Evolutionary conservation across 2,113 vertebrate genomes (phyloP), one percentile per base, ranked within the genome.

Genomic region (Chaetodon trifascialis): DNA sequence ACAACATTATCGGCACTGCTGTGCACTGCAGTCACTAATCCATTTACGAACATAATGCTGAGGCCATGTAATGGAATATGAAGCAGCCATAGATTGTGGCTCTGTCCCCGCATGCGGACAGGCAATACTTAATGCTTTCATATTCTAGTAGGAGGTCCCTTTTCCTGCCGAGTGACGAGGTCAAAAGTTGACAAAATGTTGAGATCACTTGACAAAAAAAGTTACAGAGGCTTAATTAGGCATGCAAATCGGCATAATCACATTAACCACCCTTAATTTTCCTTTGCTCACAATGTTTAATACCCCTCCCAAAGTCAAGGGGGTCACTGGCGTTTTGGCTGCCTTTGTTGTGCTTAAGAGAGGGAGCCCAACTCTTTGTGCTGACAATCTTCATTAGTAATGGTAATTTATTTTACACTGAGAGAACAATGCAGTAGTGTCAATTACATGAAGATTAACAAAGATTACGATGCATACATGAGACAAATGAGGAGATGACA

Each of bases 231-330:
- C 76, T 88, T 92, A 94, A 94, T 92, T 92, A 89, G 69, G 62
- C 80, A 60, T 91, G 80, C 15, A 87, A 92, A 93, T 94, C 47
- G 51, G 62, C 79, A 73, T 94, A 93, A 95, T 94, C 91, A 91
- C 81, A 94, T 94, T 93, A 95, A 85, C 79, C 77, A 79, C 70
- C 82, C 88, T 91, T 88, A 80, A 93, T 91, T 92, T 90, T 79
- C 79, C 73, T 56, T 81, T 71, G 40, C 36, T 71, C 64, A 67
- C 15, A 73, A 73, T 73, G 64, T 68, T 66, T 76, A 69, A 84
- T 62, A 73, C n/a, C 76, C 68, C 72, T 30, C 44, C 30, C 68
- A 86, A 83, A 88, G 87, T 87, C 88, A 91, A 70, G 59, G 62
- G 47, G 85, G 88, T 82, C 87, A 83, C 51, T 40, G 23, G 4